Conservation (phyloP, 2,888 invertebrate genomes). For the Dione vanillae region DNA sequence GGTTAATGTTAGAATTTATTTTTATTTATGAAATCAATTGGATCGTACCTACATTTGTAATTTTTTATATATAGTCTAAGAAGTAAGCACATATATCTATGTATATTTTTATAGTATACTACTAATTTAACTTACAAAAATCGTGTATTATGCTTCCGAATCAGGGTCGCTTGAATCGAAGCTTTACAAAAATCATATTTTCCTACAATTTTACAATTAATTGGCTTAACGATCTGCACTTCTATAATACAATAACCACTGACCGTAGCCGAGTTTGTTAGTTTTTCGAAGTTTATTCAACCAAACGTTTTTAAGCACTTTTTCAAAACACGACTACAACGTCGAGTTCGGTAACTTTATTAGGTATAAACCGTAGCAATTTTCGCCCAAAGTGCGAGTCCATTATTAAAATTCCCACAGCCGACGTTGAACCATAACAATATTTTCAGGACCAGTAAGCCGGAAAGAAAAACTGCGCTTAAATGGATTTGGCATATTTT, state of each 20-base stretch:
- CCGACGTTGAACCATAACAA: slow-evolving; percentile 65
- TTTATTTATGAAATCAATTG: too few relatives aligned
- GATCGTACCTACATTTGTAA: too few relatives aligned
- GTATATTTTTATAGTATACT: too few relatives aligned
- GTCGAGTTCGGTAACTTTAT: slow-evolving; percentile 46
- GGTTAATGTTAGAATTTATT: too few relatives aligned
- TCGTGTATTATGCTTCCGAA: not conserved
- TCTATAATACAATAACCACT: slow-evolving; percentile 32
- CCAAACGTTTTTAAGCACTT: slow-evolving; percentile 28
- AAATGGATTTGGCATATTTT: slow-evolving; percentile 75
- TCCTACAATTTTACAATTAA: slow-evolving; percentile 20
- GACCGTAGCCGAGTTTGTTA: slow-evolving; percentile 29
- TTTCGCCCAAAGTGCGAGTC: slow-evolving; percentile 44
- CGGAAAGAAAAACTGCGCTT: slow-evolving; percentile 68
- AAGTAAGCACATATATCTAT: too few relatives aligned
- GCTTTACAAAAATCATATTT: slow-evolving; percentile 20
- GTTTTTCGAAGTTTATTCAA: slow-evolving; percentile 26
- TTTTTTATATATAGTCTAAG: too few relatives aligned
- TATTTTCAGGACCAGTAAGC: slow-evolving; percentile 68
- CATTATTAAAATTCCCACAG: slow-evolving; percentile 60
- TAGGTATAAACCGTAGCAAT: slow-evolving; percentile 50
- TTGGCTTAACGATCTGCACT: slow-evolving; percentile 29
- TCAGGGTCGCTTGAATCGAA: not conserved
- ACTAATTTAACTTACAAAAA: not conserved
- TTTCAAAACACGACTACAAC: slow-evolving; percentile 32